These are phyloP conservation scores for Cavia aperea DNA, from an alignment of 2,113 vertebrate genomes.

Conservation along the genomic window DNA sequence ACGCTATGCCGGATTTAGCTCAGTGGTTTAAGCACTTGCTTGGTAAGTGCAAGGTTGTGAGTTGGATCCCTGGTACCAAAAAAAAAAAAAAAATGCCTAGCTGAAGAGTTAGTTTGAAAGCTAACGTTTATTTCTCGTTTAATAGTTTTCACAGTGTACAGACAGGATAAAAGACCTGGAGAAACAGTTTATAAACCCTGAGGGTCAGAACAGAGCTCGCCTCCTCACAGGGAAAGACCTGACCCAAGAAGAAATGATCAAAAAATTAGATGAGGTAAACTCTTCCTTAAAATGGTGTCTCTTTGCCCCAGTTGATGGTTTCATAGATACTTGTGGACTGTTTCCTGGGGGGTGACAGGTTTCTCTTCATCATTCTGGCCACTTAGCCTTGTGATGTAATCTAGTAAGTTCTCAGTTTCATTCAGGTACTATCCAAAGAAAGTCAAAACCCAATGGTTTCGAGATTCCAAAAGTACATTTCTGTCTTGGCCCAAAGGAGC, in stretches of 20 bases:
- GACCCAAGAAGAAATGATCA: conserved; percentile 78
- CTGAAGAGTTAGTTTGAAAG: neutral
- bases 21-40: too few species aligned
- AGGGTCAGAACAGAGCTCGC: conserved; percentile 67
- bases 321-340: neutral
- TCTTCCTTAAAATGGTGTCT: neutral
- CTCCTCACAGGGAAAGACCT: conserved; percentile 81
- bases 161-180: conserved; percentile 80
- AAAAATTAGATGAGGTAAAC: conserved; percentile 86
- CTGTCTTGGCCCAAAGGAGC: neutral
- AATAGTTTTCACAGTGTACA: conserved; percentile 85
- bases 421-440: conserved; percentile 15
- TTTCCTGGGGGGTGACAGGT: too few species aligned
- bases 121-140: conserved; percentile 50
- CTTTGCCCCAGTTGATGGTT: neutral
- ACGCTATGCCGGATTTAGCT: too few species aligned
- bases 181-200: conserved; percentile 65
- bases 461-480: neutral
- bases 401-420: neutral
- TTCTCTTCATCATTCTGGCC: neutral
- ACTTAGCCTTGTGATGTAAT: neutral
- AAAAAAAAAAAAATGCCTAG: neutral
- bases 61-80: too few species aligned
- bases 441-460: neutral
- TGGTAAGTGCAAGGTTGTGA: too few species aligned